Conservation (phyloP, 2,888 invertebrate genomes). For the Conomelus anceps region DNA sequence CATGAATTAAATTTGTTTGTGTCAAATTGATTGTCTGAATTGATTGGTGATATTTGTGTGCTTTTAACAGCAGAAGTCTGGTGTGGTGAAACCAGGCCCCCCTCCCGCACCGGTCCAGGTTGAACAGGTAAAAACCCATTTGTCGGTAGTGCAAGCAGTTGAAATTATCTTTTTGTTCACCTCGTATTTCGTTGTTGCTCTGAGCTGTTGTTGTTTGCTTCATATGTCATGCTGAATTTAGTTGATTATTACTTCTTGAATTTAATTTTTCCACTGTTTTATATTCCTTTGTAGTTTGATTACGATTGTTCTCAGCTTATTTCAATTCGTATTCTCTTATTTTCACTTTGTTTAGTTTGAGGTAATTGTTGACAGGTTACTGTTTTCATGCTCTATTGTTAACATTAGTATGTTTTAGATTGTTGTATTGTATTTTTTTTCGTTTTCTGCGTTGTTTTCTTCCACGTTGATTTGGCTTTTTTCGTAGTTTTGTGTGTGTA, state of each 20-base stretch:
- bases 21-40: not conserved
- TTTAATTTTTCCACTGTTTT: too few relatives aligned
- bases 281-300: too few relatives aligned
- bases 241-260: too few relatives aligned
- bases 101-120: constrained; percentile 44
- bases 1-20: not conserved
- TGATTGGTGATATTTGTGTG: constrained; percentile 7
- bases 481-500: not conserved
- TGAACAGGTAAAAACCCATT: constrained; percentile 49
- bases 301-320: not conserved
- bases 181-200: not conserved
- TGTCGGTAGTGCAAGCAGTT: too few relatives aligned
- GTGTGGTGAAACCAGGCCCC: constrained; percentile 44
- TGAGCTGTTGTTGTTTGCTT: not conserved
- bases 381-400: not conserved
- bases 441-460: not conserved
- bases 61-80: constrained; percentile 30
- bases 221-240: not conserved
- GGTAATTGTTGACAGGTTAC: not conserved
- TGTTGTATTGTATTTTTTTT: not conserved
- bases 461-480: not conserved
- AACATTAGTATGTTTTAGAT: too few relatives aligned
- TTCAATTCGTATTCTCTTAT: not conserved
- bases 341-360: not conserved
- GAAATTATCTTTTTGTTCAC: not conserved